These are phyloP conservation scores for Charina bottae DNA, from an alignment of 2,113 vertebrate species.

Conservation along the genomic window DNA sequence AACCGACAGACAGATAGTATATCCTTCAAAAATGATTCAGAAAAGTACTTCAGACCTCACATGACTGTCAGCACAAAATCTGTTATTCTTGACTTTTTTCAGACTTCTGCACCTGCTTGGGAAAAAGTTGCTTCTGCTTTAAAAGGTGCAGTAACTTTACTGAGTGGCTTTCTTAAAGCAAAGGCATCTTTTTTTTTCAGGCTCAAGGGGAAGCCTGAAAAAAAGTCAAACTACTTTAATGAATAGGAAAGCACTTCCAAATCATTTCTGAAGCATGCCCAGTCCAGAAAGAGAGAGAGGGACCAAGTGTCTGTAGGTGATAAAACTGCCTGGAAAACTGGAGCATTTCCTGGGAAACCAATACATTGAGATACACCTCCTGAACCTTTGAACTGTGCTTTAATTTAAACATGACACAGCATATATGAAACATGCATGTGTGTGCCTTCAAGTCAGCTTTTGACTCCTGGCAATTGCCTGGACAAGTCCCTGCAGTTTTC, in stretches of 20 bases:
- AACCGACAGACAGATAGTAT: neutral
- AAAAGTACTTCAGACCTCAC: neutral
- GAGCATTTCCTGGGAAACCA: constrained; percentile 8
- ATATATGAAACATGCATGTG: neutral
- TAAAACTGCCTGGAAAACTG: neutral
- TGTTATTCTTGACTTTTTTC: neutral
- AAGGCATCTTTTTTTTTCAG: neutral
- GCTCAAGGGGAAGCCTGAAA: neutral
- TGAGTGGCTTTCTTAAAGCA: neutral
- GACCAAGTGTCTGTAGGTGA: neutral
- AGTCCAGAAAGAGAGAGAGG: neutral
- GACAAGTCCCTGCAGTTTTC: neutral
- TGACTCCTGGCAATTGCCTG: too few relatives aligned
- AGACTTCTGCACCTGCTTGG: neutral
- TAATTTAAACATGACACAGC: neutral
- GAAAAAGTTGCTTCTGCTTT: neutral
- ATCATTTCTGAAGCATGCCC: neutral
- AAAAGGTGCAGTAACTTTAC: neutral
- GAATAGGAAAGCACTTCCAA: neutral
- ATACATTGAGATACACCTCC: neutral
- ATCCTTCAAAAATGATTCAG: neutral
- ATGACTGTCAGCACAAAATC: neutral
- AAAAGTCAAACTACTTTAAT: neutral
- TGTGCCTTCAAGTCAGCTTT: neutral
- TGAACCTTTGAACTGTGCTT: neutral